Evolutionary conservation across 2,113 vertebrate species (phyloP), one percentile per base, ranked within the genome.

Genomic region (Benitochromis conjunctus): DNA sequence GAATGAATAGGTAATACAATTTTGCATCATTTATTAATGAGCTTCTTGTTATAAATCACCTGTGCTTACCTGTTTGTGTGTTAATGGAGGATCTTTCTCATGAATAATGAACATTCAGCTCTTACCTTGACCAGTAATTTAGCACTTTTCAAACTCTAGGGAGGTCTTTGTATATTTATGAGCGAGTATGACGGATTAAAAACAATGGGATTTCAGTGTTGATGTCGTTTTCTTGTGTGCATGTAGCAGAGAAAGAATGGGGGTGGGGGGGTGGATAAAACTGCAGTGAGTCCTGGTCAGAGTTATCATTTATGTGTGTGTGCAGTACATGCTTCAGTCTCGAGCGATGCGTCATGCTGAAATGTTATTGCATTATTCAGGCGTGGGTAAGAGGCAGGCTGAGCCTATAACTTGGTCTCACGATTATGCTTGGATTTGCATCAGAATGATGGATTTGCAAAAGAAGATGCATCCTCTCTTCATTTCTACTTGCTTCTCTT

Each of bases 71-170:
- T 74, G 64, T 83, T 18, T 77, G 57, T 82, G 62, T 82, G 81
- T 79, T 64, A 54, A 71, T 55, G 51, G 57, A 87, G 38, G 78
- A 58, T 60, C 82, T 81, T 82, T 58, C 54, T 91, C 48, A 87
- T 94, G 87, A 94, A 92, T 94, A 94, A 94, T 88, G 85, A 92
- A 92, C 80, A 48, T 57, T 86, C 81, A 87, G 10, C 90, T 92
- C 86, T 89, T 85, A 82, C 77, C 80, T 81, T 56, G 3, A 51
- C 74, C 14, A 16, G 81, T 41, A 66, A 87, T 83, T 91, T 90
- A 77, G 66, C 87, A 89, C 84, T 76, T 84, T 78, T 86, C 78
- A 55, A 66, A 51, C 86, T 82, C 7, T 11, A 16, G 21, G 79
- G 12, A 76, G 10, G 6, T 9, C 7, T 51, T 36, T 78, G 16